Base-by-base conservation (phyloP, 2,797 vertebrate genomes). In the Pterois miles region DNA sequence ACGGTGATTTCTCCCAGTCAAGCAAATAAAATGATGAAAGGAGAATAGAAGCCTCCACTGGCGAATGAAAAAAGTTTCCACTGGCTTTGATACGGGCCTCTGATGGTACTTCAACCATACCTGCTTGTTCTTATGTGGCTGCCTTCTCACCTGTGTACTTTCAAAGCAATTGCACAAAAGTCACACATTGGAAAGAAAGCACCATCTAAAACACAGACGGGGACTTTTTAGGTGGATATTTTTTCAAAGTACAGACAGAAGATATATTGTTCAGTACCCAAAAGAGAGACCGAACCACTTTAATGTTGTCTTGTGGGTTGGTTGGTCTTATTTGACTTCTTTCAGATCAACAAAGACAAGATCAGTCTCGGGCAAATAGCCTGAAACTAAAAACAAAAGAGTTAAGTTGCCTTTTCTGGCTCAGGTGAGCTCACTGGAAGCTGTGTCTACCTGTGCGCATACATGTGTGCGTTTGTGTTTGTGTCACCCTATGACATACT, bases 11-110 rank as follows among this genome's bases (percentile, higher is more conserved):
- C 54, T 81, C 70, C 23, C 63, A 71, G 82, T 72, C 74, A 65
- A 72, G 80, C 80, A 85, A 82, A 86, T 92, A 71, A 81, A 87
- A 88, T 27, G 77, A 90, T 92, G 83, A 92, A 90, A 90, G 86
- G 66, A 54, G 63, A 63, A 72, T 11, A 27, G 48, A 70, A 73
- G 66, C n/a, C 71, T 85, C 50, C 34, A 23, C 56, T 12, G 13
- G 20, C 62, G 50, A 64, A 53, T 74, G 29, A 73, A 65, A 71
- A 81, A 85, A 80, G 27, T 82, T 86, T 85, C 77, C 86, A 68
- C 38, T 31, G 56, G 40, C 89, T 91, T 91, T 90, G 88, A 90
- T 90, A 78, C 34, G 22, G 18, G 34, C 60, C 43, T 85, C 67
- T 85, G 86, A 82, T 80, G 71, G 73, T 56, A 75, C 88, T 83